Conservation (phyloP, 2,113 vertebrate species). For the Notothenia rossii region DNA sequence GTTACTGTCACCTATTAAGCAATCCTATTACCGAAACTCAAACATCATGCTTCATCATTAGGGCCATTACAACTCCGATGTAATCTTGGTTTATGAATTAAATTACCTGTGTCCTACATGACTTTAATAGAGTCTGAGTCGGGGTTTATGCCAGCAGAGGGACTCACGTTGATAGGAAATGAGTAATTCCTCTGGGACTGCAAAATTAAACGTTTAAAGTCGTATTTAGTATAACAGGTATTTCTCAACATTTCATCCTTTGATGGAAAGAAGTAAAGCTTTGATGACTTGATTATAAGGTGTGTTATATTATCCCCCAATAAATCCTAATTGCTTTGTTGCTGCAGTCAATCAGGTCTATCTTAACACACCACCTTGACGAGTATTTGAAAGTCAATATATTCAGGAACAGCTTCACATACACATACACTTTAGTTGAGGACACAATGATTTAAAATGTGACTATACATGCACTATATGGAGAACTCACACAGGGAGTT, state of each 20-base stretch:
- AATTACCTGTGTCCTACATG: conserved; percentile 81
- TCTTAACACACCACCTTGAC: conserved; percentile 29
- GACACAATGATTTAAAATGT: background rate
- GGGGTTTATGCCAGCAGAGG: conserved; percentile 56
- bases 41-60: conserved; percentile 81
- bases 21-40: conserved; percentile 74
- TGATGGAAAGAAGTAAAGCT: conserved; percentile 16
- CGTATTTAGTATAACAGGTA: background rate
- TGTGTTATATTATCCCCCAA: background rate
- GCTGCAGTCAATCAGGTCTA: conserved; percentile 28
- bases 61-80: conserved; percentile 68
- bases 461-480: background rate
- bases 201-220: conserved; percentile 64
- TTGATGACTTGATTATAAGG: conserved; percentile 7
- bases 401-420: background rate
- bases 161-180: conserved; percentile 57
- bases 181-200: conserved; percentile 63
- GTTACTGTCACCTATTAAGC: conserved; percentile 67
- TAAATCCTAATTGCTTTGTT: conserved; percentile 18
- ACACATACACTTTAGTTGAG: background rate
- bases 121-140: conserved; percentile 76
- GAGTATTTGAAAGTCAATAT: background rate
- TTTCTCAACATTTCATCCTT: conserved; percentile 25
- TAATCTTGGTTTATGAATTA: conserved; percentile 79
- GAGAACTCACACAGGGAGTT: background rate